These are phyloP conservation scores for Fratercula arctica DNA, from an alignment of 2,797 vertebrate genomes.

Conservation along the genomic window DNA sequence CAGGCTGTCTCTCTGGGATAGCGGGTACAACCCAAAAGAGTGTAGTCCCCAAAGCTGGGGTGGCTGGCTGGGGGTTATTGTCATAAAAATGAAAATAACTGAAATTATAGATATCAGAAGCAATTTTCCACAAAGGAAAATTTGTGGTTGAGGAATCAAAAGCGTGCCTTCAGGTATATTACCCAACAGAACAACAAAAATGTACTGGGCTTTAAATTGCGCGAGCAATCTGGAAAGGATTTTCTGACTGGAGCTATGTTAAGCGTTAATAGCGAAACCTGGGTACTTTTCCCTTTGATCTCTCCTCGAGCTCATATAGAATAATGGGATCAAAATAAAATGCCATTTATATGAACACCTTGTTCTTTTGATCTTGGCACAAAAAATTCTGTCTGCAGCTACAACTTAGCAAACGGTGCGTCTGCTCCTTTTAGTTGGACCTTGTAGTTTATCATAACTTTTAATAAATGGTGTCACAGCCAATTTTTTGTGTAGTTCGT, in stretches of 20 bases:
- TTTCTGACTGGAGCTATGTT: conserved; percentile 70
- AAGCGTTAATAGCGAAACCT: conserved; percentile 75
- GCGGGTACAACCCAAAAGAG: background rate
- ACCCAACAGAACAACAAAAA: conserved; percentile 54
- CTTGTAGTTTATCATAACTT: conserved; percentile 26
- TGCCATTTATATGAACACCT: conserved; percentile 72
- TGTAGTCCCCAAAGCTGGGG: background rate
- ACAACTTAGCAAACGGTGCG: background rate
- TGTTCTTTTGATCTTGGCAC: conserved; percentile 76
- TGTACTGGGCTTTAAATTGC: conserved; percentile 70
- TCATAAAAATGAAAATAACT: conserved; percentile 15
- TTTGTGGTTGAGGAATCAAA: conserved; percentile 55
- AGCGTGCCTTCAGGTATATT: conserved; percentile 57
- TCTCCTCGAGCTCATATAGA: conserved; percentile 66
- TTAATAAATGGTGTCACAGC: conserved; percentile 24
- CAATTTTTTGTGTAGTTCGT: conserved; percentile 20
- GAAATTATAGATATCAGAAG: conserved; percentile 26
- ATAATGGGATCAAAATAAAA: conserved; percentile 77
- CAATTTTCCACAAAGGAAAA: conserved; percentile 44
- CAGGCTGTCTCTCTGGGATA: background rate
- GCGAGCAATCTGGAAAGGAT: conserved; percentile 76
- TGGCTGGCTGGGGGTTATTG: background rate
- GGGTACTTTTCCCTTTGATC: conserved; percentile 73
- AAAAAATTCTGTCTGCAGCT: conserved; percentile 29
- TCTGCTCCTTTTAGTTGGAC: conserved; percentile 34